A percentile compares a stretch with the other conserved stretches of the same genome.
Conservation (phyloP, 2,113 vertebrate genomes). For the Macrotus californicus region DNA sequence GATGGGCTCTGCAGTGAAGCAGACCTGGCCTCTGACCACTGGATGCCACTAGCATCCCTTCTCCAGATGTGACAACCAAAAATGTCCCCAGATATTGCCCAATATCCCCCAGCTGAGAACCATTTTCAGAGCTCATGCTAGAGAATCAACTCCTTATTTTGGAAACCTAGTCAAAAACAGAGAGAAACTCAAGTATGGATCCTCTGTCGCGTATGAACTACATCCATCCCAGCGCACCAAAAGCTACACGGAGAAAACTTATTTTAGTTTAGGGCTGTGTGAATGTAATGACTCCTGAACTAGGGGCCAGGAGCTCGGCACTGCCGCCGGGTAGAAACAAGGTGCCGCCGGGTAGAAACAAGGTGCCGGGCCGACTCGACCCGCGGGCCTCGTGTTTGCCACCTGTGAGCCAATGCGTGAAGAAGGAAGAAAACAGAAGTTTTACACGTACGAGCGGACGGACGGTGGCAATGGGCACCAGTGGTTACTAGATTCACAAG, state of each 20-base stretch:
- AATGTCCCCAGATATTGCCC: neutral
- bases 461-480: neutral
- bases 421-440: neutral
- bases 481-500: neutral
- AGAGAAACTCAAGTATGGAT: neutral
- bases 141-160: neutral
- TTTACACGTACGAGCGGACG: neutral
- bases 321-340: too few relatives aligned
- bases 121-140: neutral
- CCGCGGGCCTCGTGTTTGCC: too few relatives aligned
- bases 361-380: too few relatives aligned
- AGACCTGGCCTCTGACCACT: neutral
- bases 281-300: too few relatives aligned
- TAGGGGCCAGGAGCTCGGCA: too few relatives aligned
- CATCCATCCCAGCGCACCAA: neutral
- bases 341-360: too few relatives aligned
- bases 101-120: neutral
- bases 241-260: neutral
- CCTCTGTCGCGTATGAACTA: neutral
- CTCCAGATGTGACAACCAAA: neutral
- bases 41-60: neutral
- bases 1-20: neutral
- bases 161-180: neutral
- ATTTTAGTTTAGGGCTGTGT: neutral
- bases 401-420: neutral